Base-by-base conservation (phyloP, 1,140 invertebrate genomes). In the Medauroidea extradentata region DNA sequence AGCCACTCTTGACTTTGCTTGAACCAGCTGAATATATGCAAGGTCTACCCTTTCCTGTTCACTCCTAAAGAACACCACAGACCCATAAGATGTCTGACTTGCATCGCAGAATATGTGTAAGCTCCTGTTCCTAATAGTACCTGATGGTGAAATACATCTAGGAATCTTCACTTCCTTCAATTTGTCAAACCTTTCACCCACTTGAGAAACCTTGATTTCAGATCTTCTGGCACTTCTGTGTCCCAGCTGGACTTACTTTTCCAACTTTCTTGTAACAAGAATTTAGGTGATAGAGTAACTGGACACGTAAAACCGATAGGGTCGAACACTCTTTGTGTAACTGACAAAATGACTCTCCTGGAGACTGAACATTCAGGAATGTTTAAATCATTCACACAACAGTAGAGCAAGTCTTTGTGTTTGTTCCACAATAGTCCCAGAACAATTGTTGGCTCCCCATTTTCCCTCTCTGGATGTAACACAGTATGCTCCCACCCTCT, bases 71-170 rank as follows among this genome's bases (percentile, higher is more conserved):
- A 71, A 76, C 1, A 68, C 42, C 13, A 51, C 66, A 11, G 68
- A 66, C 8, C 63, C 72, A 53, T 71, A 75, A 8, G 64, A 68
- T 11, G 48, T 57, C 51, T 66, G 43, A 39, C 66, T 71, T 5
- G 71, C 73, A 61, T 75, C 73, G 39, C 65, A 67, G 59, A 73
- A 75, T 0, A 66, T 60, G 27, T 73, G 72, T 39, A 68, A 52
- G 44, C 65, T 38, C 4, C 25, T 11, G 44, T 57, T 42, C 41
- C 25, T 29, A 25, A 9, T 51, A 56, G 8, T 7, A 11, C 23
- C 34, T 4, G n/a, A 29, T 8, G n/a, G 24, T 8, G 41, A 52
- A 50, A 67, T 64, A 11, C 56, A 58, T 60, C 67, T 48, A n/a
- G 68, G 62, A 27, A 69, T 63, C 49, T 61, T 50, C 25, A 70